A percentile compares a stretch with the other conserved stretches of the same genome.
Evolutionary conservation across 1,140 invertebrate species (phyloP).

Genomic region (Acromyrmex echinatior): DNA sequence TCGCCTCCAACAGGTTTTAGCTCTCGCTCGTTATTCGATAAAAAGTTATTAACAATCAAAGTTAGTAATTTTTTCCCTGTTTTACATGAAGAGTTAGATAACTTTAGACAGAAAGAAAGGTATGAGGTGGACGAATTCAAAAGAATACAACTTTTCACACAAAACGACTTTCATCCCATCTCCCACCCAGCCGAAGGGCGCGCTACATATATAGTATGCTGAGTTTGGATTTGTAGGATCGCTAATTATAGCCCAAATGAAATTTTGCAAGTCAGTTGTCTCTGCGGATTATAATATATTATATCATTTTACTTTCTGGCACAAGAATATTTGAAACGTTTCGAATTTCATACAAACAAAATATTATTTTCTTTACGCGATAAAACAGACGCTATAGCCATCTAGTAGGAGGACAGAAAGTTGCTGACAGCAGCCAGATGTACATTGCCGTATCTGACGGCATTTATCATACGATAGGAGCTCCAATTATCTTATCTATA

Average conservation of each 20-base stretch:
- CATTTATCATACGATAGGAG: slow-evolving; percentile 16
- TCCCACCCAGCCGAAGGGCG: no score
- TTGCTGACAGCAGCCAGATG: slow-evolving; percentile 20
- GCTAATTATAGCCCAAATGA: neutral
- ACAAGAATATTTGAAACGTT: neutral
- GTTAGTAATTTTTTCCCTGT: no score
- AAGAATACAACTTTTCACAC: no score
- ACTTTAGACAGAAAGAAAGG: no score
- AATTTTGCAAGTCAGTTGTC: neutral
- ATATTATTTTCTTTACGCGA: neutral
- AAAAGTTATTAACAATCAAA: no score
- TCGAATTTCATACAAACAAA: neutral
- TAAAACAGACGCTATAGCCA: neutral
- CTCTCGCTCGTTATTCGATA: no score
- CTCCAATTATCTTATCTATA: slow-evolving; percentile 34
- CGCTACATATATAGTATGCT: no score
- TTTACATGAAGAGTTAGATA: no score
- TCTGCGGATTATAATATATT: neutral
- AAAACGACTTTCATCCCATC: no score
- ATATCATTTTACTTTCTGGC: neutral
- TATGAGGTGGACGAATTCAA: no score
- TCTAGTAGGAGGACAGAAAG: slow-evolving; percentile 1
- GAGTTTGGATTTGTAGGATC: neutral
- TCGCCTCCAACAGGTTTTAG: no score
- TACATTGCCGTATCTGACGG: neutral